Evolutionary conservation across 2,888 invertebrate species (phyloP).

Genomic region (Mesorhabditis spiculigera): DNA sequence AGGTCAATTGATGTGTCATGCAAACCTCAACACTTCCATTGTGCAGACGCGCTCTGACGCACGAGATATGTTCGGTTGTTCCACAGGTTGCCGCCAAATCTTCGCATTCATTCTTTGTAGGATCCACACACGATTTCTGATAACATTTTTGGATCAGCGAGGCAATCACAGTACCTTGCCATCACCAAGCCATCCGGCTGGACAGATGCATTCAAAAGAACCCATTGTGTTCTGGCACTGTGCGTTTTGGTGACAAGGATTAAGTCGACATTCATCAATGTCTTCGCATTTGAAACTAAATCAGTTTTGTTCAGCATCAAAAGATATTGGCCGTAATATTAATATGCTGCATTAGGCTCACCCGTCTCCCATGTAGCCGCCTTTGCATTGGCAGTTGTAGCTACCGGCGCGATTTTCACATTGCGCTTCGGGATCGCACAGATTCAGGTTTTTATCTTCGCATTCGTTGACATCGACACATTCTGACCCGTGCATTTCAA

Average conservation of each 20-base stretch:
- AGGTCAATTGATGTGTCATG: constrained; percentile 2
- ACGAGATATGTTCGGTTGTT: constrained; percentile 28
- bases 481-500: constrained; percentile 32
- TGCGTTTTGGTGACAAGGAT: constrained; percentile 51
- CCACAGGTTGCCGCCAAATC: constrained; percentile 39
- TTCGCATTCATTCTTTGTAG: constrained; percentile 38
- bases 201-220: constrained; percentile 46
- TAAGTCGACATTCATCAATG: constrained; percentile 47
- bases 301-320: not conserved
- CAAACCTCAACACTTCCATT: constrained; percentile 21
- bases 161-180: constrained; percentile 7
- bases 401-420: constrained; percentile 44
- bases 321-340: not conserved
- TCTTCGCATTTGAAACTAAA: constrained; percentile 28
- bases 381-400: constrained; percentile 43
- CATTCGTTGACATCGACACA: constrained; percentile 49
- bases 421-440: constrained; percentile 33
- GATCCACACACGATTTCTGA: constrained; percentile 34
- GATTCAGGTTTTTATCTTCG: constrained; percentile 13
- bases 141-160: not conserved
- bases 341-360: constrained; percentile 31
- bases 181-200: constrained; percentile 42
- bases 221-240: constrained; percentile 47
- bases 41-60: constrained; percentile 33
- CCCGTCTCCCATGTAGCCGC: constrained; percentile 50